These are phyloP conservation scores for Pardosa pseudoannulata DNA, from an alignment of 2,888 invertebrate genomes.

Conservation along the genomic window DNA sequence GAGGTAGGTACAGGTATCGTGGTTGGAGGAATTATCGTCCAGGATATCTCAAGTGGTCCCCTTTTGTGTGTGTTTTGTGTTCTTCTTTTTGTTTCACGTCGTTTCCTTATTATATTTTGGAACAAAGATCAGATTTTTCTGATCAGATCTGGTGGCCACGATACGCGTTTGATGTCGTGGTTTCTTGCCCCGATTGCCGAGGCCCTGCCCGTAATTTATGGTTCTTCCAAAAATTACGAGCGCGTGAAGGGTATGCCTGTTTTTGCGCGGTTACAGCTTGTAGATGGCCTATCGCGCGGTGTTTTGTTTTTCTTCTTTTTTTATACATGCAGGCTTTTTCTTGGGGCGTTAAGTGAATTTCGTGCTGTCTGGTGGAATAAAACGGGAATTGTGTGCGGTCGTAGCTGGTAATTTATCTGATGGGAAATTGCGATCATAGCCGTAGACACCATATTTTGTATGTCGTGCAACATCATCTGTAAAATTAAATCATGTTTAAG, in stretches of 20 bases:
- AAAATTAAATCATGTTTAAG: too few species aligned
- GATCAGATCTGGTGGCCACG: too few species aligned
- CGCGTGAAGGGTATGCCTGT: background rate
- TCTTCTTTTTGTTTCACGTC: background rate
- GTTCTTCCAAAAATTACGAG: background rate
- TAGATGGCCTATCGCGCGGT: background rate
- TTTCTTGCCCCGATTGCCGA: too few species aligned
- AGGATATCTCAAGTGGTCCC: background rate
- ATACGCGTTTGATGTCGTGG: too few species aligned
- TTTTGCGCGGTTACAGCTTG: background rate
- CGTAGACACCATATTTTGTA: too few species aligned
- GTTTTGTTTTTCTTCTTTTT: too few species aligned
- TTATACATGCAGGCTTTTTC: background rate
- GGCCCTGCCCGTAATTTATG: background rate
- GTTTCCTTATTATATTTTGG: background rate
- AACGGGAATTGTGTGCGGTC: too few species aligned
- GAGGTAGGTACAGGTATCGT: background rate
- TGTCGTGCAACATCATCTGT: too few species aligned
- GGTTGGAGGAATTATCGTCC: background rate
- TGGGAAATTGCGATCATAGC: too few species aligned
- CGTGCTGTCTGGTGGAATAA: too few species aligned
- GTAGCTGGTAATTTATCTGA: too few species aligned
- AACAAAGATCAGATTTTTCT: background rate
- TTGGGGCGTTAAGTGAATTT: background rate
- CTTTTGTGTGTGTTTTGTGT: too few species aligned